Conservation (phyloP, 2,113 vertebrate genomes). For the Chascanopsetta lugubris region DNA sequence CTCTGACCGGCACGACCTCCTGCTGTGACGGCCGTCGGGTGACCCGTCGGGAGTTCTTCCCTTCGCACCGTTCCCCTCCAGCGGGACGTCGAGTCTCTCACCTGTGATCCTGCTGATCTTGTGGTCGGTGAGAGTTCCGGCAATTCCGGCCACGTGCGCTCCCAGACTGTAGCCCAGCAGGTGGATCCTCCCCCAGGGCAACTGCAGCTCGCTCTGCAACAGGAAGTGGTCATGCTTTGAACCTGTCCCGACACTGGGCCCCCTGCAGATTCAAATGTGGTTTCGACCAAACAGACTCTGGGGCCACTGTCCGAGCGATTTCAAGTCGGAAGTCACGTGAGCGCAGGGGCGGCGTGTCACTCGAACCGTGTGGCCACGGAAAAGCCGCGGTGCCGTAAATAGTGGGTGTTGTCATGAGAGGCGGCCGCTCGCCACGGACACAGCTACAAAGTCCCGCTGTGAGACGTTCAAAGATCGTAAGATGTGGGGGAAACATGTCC, state of each 20-base stretch:
- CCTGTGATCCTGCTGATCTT: conserved; percentile 98
- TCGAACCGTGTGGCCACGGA: not conserved
- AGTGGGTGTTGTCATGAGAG: conserved; percentile 10
- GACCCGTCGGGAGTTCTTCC: too few species aligned
- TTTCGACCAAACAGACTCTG: conserved; percentile 2
- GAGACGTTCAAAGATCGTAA: conserved; percentile 32
- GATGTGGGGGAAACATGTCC: conserved; percentile 30
- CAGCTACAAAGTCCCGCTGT: conserved; percentile 36
- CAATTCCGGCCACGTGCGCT: conserved; percentile 93
- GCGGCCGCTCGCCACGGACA: conserved; percentile 25
- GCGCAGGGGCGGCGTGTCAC: not conserved
- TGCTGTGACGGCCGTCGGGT: too few species aligned
- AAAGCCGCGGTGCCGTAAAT: conserved; percentile 17
- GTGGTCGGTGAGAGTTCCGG: conserved; percentile 88
- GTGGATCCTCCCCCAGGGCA: conserved; percentile 90
- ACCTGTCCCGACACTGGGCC: too few species aligned
- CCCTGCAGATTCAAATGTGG: not conserved
- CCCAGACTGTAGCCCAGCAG: conserved; percentile 96
- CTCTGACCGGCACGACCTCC: too few species aligned
- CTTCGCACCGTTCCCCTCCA: too few species aligned
- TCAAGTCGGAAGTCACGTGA: conserved; percentile 18
- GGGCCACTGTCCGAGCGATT: conserved; percentile 20
- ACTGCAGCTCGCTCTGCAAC: conserved; percentile 85
- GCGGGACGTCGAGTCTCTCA: conserved; percentile 62
- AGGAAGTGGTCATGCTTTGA: too few species aligned